phyloP scores from a whole-genome alignment of 2,113 vertebrate genomes.

The Pyxicephalus adspersus region DNA sequence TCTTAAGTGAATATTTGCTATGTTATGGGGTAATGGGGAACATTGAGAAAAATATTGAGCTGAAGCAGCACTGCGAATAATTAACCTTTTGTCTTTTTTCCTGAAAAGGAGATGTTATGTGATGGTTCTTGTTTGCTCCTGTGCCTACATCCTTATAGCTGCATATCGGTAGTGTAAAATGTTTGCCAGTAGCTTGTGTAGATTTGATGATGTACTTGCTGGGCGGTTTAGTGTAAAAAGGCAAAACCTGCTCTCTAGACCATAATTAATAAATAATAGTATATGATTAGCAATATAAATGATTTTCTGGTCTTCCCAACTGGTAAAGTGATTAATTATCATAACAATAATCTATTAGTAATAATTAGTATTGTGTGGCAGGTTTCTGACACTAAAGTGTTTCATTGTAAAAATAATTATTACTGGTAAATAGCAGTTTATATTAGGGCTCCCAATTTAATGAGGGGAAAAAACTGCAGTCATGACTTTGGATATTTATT shows the following conservation, averaged over 20 bases:
- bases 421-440: constrained; percentile 44
- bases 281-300: constrained; percentile 39
- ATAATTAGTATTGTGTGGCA: constrained; percentile 48
- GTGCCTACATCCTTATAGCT: too few species aligned
- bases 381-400: constrained; percentile 41
- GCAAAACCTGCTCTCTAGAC: too few species aligned
- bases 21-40: too few species aligned
- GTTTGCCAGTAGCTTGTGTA: too few species aligned
- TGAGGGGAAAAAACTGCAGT: constrained; percentile 16
- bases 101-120: too few species aligned
- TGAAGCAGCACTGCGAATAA: too few species aligned
- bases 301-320: constrained; percentile 5
- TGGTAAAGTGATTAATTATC: constrained; percentile 46
- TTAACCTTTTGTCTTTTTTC: too few species aligned
- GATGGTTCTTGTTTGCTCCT: too few species aligned
- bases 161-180: too few species aligned
- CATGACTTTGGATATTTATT: constrained; percentile 11
- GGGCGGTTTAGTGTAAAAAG: not conserved
- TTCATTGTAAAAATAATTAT: constrained; percentile 47
- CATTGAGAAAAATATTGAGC: too few species aligned
- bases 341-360: constrained; percentile 52
- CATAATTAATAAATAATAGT: constrained; percentile 39
- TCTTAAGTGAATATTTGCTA: too few species aligned
- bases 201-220: too few species aligned
- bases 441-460: not conserved